Evolutionary conservation across 1,140 invertebrate genomes (phyloP).

Genomic region (Drosophila baimaii): DNA sequence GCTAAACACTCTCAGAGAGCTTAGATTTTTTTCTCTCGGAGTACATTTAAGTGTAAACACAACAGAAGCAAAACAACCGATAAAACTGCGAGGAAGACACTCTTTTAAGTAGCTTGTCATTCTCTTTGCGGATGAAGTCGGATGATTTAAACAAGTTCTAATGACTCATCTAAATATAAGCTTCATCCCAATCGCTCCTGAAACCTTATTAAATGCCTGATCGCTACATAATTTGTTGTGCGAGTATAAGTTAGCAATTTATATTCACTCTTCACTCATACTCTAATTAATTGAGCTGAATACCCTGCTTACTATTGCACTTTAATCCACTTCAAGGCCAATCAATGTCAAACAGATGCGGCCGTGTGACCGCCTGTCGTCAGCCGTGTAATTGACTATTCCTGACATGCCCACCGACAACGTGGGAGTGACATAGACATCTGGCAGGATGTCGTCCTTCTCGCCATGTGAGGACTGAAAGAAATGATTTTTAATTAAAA

Average conservation of each 20-base stretch:
- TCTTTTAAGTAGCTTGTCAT: too few species aligned
- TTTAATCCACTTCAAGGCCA: conserved; percentile 20
- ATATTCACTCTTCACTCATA: too few species aligned
- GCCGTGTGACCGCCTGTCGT: conserved; percentile 20
- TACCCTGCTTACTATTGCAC: conserved; percentile 4
- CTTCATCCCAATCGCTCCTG: too few species aligned
- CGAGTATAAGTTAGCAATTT: not conserved
- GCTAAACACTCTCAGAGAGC: too few species aligned
- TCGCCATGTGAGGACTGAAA: conserved; percentile 11
- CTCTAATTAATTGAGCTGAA: not conserved
- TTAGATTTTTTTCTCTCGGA: too few species aligned
- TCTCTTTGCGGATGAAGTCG: too few species aligned
- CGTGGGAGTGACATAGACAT: conserved; percentile 30
- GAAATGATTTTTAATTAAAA: conserved; percentile 77
- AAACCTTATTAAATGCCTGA: not conserved
- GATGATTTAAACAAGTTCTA: too few species aligned
- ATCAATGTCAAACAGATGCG: conserved; percentile 43
- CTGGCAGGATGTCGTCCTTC: conserved; percentile 35
- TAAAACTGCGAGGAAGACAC: too few species aligned
- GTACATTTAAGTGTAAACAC: too few species aligned
- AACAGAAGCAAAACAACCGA: too few species aligned
- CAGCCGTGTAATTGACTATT: conserved; percentile 57
- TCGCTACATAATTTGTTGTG: not conserved
- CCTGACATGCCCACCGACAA: conserved; percentile 46
- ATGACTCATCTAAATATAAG: too few species aligned